Base-by-base conservation (phyloP, 2,888 invertebrate genomes). In the Spodoptera picta region DNA sequence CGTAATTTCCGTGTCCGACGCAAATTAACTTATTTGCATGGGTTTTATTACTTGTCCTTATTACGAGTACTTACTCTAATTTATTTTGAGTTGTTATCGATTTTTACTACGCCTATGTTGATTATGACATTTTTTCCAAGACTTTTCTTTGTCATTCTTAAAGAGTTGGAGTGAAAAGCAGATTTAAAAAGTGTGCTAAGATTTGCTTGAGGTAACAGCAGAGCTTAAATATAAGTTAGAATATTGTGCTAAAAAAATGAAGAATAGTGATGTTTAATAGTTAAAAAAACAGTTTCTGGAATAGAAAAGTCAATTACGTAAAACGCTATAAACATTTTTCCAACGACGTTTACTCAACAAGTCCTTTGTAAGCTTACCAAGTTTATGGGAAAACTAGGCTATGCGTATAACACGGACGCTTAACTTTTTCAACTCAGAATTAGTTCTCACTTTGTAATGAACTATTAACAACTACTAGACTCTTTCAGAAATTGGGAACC, bases 11-110 rank as follows among this genome's bases (percentile, higher is more conserved):
- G 69, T 84, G 87, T 86, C 76, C 76, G 76, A 75, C 80, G 79
- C 78, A 83, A 86, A 84, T 80, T 81, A 80, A 79, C 79, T 81
- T 80, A 86, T 86, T 87, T 87, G 81, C 83, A 87, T 87, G 77
- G 72, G 51, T 68, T 62, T 73, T 55, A 54, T 68, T 54, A 62
- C 62, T 57, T 24, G 58, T 14, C 65, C 53, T 10, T 27, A n/a
- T 36, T 36, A 57, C n/a, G 48, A 56, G 36, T 36, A 36, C 36
- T 9, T 36, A 36, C 36, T 36, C 7, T 57, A 24, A 57, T 60
- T 60, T 36, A 47, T 60, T 60, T 56, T 66, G 55, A 19, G 7
- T 44, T 44, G 7, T 11, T 54, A 36, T 27, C 9, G 23, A 36
- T 24, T 24, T 62, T 46, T 14, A 11, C 9, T 27, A 14, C 10